Base-by-base conservation (phyloP, 53 echinoderm and acorn worm species). In the Temnopleurus reevesii region DNA sequence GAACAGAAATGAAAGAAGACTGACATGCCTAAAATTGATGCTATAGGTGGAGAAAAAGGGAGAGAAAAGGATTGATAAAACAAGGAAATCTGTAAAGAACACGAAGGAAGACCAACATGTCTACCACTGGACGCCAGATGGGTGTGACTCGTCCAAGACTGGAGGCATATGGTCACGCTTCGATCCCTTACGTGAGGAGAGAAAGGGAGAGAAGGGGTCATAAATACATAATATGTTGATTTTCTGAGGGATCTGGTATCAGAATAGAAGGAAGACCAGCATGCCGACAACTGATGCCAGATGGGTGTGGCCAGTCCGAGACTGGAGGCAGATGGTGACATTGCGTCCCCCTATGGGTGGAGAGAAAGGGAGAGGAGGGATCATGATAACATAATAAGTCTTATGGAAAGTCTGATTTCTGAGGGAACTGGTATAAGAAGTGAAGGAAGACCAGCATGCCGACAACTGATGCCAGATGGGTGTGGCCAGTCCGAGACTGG, bases 21-120 rank as follows among this genome's bases (percentile, higher is more conserved):
- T 47, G 94, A 84, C 46, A 96, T 71, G 9, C 96, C 94, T 0
- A 96, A 94, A 53, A 53, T 12, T 53, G 53, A 53, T n/a, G n/a
- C n/a, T n/a, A n/a, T n/a, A n/a, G n/a, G n/a, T n/a, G n/a, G n/a
- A n/a, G n/a, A n/a, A n/a, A n/a, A n/a, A n/a, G n/a, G n/a, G n/a
- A n/a, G n/a, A n/a, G n/a, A n/a, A n/a, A n/a, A n/a, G n/a, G n/a
- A n/a, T n/a, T n/a, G n/a, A n/a, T n/a, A n/a, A n/a, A n/a, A n/a
- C n/a, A n/a, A 0, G 97, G 97, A 77, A 97, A 97, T 95, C 97
- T 95, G 77, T 95, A 97, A 95, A 95, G 95, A 93, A 97, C 94
- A 66, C 95, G 97, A 35, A 95, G 96, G 91, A 97, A 97, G 64
- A 97, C 97, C 77, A 97, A 81, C 63, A 97, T 84, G 2, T 95